Percentiles rank a stretch among this genome's conserved stretches.
These are phyloP conservation scores for Chrysogorgia sp. DNA, from an alignment of 92 coral and sea anemone species.

Conservation along the genomic window DNA sequence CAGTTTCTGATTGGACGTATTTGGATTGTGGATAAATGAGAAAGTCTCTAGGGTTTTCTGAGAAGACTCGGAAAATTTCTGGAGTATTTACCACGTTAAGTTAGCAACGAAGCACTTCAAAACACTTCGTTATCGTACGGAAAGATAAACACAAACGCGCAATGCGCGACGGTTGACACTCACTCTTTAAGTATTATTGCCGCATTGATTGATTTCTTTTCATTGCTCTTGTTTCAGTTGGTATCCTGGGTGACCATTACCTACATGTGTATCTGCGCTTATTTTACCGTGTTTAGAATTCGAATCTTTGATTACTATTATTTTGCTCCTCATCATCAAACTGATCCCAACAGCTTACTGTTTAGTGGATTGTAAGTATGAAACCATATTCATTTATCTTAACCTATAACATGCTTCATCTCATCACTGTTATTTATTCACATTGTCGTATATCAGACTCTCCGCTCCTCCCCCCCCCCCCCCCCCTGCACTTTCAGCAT, in stretches of 20 bases:
- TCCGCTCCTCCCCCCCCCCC: too few species aligned
- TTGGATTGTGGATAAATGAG: too few species aligned
- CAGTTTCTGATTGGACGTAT: too few species aligned
- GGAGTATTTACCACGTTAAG: too few species aligned
- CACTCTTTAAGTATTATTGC: not conserved
- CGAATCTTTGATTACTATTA: slow-evolving; percentile 93
- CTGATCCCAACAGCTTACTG: slow-evolving; percentile 96
- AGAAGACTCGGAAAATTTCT: too few species aligned
- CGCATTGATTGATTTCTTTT: not conserved
- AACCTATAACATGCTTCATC: too few species aligned
- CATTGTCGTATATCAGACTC: too few species aligned
- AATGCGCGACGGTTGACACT: not conserved
- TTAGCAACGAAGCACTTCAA: too few species aligned
- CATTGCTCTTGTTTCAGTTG: slow-evolving; percentile 62
- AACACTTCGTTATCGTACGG: not conserved
- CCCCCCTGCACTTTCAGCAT: too few species aligned
- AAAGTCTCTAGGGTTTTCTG: too few species aligned
- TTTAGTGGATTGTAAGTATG: slow-evolving; percentile 98
- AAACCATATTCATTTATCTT: not conserved
- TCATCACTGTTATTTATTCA: too few species aligned
- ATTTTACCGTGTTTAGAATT: slow-evolving; percentile 94
- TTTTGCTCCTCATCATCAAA: slow-evolving; percentile 96
- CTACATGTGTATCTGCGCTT: slow-evolving; percentile 93
- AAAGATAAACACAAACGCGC: not conserved
- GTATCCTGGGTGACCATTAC: slow-evolving; percentile 87